Conservation (phyloP, 2,888 invertebrate species). For the Caenorhabditis virilis region DNA sequence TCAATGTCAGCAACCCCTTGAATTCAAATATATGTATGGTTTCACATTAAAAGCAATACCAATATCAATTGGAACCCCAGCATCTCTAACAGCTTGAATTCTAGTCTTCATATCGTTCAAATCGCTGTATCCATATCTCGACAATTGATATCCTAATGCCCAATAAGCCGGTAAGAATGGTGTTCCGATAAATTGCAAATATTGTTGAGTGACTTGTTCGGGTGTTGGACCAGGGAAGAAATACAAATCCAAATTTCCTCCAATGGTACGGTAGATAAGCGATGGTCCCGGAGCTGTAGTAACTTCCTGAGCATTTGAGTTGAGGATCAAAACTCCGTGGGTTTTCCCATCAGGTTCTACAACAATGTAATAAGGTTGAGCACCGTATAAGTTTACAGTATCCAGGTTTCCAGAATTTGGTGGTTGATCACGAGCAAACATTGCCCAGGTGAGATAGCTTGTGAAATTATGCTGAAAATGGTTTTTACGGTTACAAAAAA, state of each 20-base stretch:
- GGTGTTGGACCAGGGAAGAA: conserved; percentile 70
- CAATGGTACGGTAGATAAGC: conserved; percentile 77
- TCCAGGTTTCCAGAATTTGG: conserved; percentile 53
- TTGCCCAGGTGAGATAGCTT: conserved; percentile 60
- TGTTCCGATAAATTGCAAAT: conserved; percentile 55
- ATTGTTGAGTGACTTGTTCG: conserved; percentile 67
- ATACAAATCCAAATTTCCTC: conserved; percentile 69
- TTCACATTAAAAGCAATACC: too few species aligned
- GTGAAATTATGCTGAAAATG: conserved; percentile 60
- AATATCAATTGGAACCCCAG: conserved; percentile 71
- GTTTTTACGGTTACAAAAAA: background rate
- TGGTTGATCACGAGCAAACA: conserved; percentile 62
- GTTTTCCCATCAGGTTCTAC: conserved; percentile 64
- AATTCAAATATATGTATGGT: too few species aligned
- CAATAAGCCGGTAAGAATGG: conserved; percentile 68
- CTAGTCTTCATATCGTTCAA: conserved; percentile 51
- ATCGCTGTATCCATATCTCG: conserved; percentile 60
- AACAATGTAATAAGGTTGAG: conserved; percentile 64
- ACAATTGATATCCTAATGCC: conserved; percentile 68
- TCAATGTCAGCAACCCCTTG: conserved; percentile 88
- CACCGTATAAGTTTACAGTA: conserved; percentile 62
- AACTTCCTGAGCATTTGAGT: conserved; percentile 64
- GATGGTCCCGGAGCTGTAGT: conserved; percentile 62
- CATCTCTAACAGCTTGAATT: conserved; percentile 66
- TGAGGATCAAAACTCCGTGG: conserved; percentile 64